A percentile compares a stretch with the other conserved stretches of the same genome.
These are phyloP conservation scores for Tenualosa thibaudeaui DNA, from an alignment of 2,797 vertebrate species.

Conservation along the genomic window DNA sequence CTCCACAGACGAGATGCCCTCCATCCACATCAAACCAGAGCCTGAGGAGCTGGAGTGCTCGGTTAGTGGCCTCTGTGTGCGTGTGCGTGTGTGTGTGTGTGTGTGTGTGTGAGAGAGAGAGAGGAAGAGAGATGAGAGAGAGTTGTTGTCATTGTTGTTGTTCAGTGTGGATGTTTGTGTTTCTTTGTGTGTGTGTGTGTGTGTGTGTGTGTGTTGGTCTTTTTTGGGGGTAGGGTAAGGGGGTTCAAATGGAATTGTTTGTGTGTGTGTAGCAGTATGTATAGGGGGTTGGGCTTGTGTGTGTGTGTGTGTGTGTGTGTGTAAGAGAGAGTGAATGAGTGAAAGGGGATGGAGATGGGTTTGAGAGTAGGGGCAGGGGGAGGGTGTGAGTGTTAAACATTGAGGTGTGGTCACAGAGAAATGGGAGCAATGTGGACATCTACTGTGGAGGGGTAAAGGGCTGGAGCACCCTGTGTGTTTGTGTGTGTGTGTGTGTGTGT, in stretches of 20 bases:
- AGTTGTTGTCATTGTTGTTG: conserved; percentile 19
- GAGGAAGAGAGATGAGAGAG: background rate
- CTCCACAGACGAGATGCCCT: conserved; percentile 69
- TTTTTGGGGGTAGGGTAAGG: conserved; percentile 9
- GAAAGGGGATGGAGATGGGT: background rate
- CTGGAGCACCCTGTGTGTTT: background rate
- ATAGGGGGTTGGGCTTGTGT: background rate
- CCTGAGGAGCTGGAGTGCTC: conserved; percentile 79
- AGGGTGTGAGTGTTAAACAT: conserved; percentile 29
- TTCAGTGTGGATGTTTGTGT: conserved; percentile 36
- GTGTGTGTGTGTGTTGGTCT: background rate
- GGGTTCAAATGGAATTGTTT: conserved; percentile 33
- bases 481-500: conserved; percentile 12
- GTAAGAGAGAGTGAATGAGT: background rate
- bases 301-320: conserved; percentile 9
- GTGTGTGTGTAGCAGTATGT: background rate
- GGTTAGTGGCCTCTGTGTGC: conserved; percentile 58
- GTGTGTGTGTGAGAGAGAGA: background rate
- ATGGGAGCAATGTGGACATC: conserved; percentile 36
- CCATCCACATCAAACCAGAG: conserved; percentile 77
- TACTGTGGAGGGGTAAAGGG: background rate
- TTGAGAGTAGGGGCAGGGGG: background rate
- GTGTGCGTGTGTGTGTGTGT: background rate
- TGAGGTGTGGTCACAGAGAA: conserved; percentile 44
- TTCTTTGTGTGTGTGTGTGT: background rate